phyloP scores from a whole-genome alignment of 2,113 vertebrate species.

The Pristiophorus japonicus region DNA sequence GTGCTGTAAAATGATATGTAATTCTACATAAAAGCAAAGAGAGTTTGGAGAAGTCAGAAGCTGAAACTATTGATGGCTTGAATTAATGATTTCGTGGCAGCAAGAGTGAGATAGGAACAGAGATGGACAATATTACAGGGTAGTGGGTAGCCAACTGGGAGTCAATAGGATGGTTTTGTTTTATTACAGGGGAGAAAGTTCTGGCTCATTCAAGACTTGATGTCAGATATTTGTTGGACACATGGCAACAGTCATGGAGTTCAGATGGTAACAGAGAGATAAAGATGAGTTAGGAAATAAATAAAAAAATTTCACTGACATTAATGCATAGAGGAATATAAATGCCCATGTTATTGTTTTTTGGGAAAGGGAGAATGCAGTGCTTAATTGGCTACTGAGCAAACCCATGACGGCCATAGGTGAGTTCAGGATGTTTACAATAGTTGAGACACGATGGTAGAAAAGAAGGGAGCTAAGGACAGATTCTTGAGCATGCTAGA shows the following conservation, averaged over 20 bases:
- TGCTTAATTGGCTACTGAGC: neutral
- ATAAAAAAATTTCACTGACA: neutral
- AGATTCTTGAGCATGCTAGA: neutral
- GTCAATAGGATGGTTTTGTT: neutral
- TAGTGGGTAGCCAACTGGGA: neutral
- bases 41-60: neutral
- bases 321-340: neutral
- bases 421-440: neutral
- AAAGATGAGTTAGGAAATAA: neutral
- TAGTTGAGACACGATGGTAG: neutral
- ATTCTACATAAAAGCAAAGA: neutral
- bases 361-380: neutral
- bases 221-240: neutral
- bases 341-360: neutral
- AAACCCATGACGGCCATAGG: neutral
- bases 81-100: neutral
- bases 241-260: neutral
- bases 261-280: neutral
- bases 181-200: neutral
- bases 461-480: neutral
- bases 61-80: no score
- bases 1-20: neutral
- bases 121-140: neutral
- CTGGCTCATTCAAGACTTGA: neutral
- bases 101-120: neutral